Conservation (phyloP, 2,113 vertebrate genomes). For the Etia nguti region DNA sequence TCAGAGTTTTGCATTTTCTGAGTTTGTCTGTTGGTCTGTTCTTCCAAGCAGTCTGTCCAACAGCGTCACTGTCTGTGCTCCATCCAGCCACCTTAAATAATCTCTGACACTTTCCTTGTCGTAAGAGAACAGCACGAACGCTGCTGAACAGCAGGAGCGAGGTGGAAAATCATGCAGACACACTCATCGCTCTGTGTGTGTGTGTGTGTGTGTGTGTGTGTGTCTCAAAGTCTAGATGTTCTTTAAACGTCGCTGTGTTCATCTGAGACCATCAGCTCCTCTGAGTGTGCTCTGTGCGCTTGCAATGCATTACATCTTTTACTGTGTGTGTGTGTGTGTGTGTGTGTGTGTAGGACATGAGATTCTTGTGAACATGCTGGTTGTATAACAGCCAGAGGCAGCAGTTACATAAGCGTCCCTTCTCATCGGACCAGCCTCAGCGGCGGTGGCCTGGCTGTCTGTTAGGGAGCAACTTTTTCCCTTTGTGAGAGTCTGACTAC, state of each 20-base stretch:
- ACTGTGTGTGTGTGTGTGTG: neutral
- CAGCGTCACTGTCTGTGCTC: neutral
- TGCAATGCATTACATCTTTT: neutral
- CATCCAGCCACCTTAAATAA: neutral
- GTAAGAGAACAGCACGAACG: neutral
- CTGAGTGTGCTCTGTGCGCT: neutral
- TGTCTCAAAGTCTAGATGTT: neutral
- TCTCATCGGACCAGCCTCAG: conserved; percentile 33
- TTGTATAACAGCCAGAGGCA: conserved; percentile 71
- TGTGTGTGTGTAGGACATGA: conserved; percentile 9
- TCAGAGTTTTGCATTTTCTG: neutral
- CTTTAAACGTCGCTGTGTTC: neutral
- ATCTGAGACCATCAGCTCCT: neutral
- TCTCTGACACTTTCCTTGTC: neutral
- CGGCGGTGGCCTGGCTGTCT: conserved; percentile 29
- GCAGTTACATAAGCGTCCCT: conserved; percentile 64
- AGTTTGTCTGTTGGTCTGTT: neutral
- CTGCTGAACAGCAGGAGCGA: neutral
- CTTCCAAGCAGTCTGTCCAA: neutral
- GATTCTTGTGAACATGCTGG: conserved; percentile 57
- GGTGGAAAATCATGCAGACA: neutral
- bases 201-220: neutral
- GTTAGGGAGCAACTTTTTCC: conserved; percentile 17
- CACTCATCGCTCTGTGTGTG: neutral
- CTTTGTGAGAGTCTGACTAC: neutral